A percentile compares a stretch with the other conserved stretches of the same genome.
Conservation (phyloP, 1,140 invertebrate genomes). For the Tetranychus cinnabarinus region DNA sequence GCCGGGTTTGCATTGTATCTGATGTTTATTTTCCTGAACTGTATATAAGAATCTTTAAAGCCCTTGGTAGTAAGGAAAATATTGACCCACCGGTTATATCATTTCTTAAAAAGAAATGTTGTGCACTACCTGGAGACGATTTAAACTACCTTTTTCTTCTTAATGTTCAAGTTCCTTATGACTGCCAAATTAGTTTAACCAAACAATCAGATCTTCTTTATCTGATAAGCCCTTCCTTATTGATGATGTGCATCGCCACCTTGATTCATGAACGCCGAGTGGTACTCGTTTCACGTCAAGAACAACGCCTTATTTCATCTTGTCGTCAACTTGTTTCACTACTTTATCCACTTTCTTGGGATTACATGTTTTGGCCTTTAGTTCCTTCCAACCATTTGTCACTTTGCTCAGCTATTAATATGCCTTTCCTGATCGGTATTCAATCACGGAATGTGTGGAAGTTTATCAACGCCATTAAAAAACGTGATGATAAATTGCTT, state of each 20-base stretch:
- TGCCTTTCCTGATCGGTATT: background rate
- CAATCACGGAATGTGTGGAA: background rate
- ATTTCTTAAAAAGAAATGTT: background rate
- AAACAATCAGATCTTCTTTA: background rate
- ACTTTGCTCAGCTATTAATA: background rate
- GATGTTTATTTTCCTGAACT: slow-evolving; percentile 1
- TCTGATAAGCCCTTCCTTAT: background rate
- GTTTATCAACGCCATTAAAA: background rate
- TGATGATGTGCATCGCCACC: background rate
- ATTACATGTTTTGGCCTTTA: background rate
- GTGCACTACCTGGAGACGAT: background rate
- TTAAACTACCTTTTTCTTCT: background rate
- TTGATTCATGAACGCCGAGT: background rate
- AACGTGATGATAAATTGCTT: background rate
- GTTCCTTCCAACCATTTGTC: background rate
- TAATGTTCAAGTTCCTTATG: background rate
- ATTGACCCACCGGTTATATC: background rate
- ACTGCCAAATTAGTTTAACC: background rate
- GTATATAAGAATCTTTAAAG: background rate
- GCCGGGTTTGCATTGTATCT: background rate
- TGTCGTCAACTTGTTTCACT: background rate
- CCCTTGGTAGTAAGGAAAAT: background rate
- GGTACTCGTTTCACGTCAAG: background rate
- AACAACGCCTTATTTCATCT: background rate
- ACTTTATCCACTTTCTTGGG: background rate